Percentiles rank a stretch among this genome's conserved stretches.
These are phyloP conservation scores for Naso thynnoides DNA, from an alignment of 2,797 vertebrate species.

Conservation along the genomic window DNA sequence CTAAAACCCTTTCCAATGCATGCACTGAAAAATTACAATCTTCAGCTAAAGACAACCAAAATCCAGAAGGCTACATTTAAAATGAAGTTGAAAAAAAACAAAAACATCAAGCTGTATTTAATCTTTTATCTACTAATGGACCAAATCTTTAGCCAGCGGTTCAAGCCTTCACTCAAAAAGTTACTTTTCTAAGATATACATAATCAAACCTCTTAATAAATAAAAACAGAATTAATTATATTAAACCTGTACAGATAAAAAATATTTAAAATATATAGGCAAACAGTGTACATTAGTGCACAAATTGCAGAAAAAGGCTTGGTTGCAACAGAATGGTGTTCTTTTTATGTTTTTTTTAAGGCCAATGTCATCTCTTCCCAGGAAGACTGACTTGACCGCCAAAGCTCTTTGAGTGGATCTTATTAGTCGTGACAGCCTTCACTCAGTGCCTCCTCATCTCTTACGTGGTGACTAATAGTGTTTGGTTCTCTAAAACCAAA, in stretches of 20 bases:
- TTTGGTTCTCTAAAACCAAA: conserved; percentile 41
- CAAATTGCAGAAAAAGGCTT: conserved; percentile 79
- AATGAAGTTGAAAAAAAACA: conserved; percentile 27
- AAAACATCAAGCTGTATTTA: conserved; percentile 47
- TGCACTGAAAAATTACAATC: conserved; percentile 54
- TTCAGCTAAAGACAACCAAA: conserved; percentile 51
- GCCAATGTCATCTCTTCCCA: conserved; percentile 7
- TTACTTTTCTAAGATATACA: conserved; percentile 67
- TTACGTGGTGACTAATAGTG: neutral
- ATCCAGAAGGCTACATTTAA: conserved; percentile 55
- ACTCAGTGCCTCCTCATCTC: conserved; percentile 27
- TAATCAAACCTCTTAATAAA: conserved; percentile 81
- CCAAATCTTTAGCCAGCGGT: conserved; percentile 47
- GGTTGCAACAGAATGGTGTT: conserved; percentile 33
- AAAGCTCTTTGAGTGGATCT: conserved; percentile 42
- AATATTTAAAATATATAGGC: conserved; percentile 78
- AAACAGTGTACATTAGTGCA: conserved; percentile 85
- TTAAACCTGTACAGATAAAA: conserved; percentile 80
- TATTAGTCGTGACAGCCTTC: conserved; percentile 15
- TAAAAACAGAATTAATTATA: conserved; percentile 79
- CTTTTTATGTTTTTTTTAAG: conserved; percentile 19
- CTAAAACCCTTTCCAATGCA: conserved; percentile 48
- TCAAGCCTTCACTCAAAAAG: conserved; percentile 69
- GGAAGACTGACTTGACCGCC: conserved; percentile 31
- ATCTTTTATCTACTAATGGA: conserved; percentile 35